These are phyloP conservation scores for Maconellicoccus hirsutus DNA, from an alignment of 1,140 invertebrate genomes.

Conservation along the genomic window DNA sequence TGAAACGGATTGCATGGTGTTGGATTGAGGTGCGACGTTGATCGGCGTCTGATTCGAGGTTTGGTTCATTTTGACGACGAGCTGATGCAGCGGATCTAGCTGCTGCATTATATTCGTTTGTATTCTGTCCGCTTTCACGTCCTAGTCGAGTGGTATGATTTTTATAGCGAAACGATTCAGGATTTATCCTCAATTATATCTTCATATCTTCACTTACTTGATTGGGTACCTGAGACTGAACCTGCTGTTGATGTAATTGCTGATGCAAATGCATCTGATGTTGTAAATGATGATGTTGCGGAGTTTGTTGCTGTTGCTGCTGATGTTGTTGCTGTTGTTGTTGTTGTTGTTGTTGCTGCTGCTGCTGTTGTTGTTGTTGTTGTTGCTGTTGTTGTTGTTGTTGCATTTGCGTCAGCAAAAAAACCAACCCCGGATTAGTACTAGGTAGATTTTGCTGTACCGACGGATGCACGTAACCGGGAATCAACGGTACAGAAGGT, in stretches of 20 bases:
- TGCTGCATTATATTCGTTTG: conserved; percentile 27
- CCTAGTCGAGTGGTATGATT: too few species aligned
- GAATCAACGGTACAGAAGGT: conserved; percentile 27
- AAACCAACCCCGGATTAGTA: conserved; percentile 29
- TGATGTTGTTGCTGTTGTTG: conserved; percentile 23
- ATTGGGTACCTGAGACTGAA: not conserved
- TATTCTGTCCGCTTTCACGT: conserved; percentile 30
- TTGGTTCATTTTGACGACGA: conserved; percentile 39
- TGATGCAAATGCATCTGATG: not conserved
- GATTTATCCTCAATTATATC: too few species aligned
- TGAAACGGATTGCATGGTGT: not conserved
- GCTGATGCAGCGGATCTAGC: conserved; percentile 42
- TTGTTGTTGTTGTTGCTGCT: conserved; percentile 14
- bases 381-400: conserved; percentile 28
- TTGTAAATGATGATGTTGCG: conserved; percentile 25
- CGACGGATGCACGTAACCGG: conserved; percentile 19
- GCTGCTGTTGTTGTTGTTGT: not conserved
- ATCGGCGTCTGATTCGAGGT: not conserved
- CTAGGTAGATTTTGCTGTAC: conserved; percentile 24
- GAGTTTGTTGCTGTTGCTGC: conserved; percentile 23
- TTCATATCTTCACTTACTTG: too few species aligned
- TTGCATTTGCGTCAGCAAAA: conserved; percentile 29
- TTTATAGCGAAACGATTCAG: too few species aligned
- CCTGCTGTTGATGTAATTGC: conserved; percentile 1
- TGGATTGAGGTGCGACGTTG: not conserved